phyloP scores from a whole-genome alignment of 2,797 vertebrate genomes.

The Molossus molossus region DNA sequence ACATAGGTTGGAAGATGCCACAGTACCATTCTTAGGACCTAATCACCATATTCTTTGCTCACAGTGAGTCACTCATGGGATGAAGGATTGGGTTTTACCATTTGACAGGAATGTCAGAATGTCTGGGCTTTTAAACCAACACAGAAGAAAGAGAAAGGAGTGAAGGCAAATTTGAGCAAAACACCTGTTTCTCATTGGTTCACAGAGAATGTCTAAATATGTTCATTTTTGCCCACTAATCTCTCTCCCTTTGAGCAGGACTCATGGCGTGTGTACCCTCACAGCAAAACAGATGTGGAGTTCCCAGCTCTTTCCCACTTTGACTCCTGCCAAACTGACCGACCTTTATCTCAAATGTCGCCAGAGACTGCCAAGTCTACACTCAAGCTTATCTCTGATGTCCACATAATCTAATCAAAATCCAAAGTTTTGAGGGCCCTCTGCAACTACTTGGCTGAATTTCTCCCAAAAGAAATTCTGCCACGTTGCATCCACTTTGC shows the following conservation, averaged over 20 bases:
- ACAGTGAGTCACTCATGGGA: not conserved
- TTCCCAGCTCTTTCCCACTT: not conserved
- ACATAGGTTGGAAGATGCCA: not conserved
- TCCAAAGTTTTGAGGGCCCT: not conserved
- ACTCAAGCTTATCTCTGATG: not conserved
- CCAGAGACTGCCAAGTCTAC: not conserved
- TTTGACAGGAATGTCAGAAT: not conserved
- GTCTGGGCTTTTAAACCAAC: not conserved
- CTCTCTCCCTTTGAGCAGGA: not conserved
- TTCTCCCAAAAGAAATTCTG: not conserved
- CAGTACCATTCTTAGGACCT: too few species aligned
- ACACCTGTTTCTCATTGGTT: not conserved
- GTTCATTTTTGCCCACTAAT: not conserved
- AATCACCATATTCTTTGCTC: accelerated
- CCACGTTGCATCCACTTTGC: not conserved
- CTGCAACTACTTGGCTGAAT: not conserved
- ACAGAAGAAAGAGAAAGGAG: not conserved
- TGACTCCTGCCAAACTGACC: not conserved
- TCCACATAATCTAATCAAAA: not conserved
- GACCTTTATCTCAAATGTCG: not conserved
- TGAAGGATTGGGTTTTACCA: not conserved
- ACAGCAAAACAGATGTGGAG: not conserved
- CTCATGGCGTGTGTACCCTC: not conserved
- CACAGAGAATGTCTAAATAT: not conserved
- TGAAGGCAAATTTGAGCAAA: constrained; percentile 47